phyloP scores from a whole-genome alignment of 2,888 invertebrate species.

The Lithodes maja region DNA sequence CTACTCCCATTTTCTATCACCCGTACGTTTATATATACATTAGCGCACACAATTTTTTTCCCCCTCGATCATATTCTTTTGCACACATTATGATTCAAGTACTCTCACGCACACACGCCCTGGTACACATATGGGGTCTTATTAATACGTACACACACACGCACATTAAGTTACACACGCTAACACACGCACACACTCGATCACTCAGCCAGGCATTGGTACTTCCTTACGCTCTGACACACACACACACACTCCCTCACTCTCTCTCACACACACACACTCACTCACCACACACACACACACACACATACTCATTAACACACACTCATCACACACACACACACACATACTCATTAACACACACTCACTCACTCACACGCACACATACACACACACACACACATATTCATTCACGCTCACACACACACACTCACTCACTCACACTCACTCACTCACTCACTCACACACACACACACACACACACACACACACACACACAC shows the following conservation, averaged over 20 bases:
- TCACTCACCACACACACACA: not conserved
- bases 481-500: too few relatives aligned
- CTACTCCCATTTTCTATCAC: not conserved
- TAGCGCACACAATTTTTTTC: not conserved
- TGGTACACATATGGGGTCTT: too few relatives aligned
- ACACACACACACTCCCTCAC: not conserved
- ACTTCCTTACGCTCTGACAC: not conserved
- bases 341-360: not conserved
- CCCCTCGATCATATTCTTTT: too few relatives aligned
- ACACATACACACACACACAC: not conserved
- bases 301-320: not conserved
- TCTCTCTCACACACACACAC: not conserved
- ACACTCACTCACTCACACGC: not conserved
- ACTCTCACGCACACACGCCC: too few relatives aligned
- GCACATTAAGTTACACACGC: not conserved
- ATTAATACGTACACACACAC: not conserved
- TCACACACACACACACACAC: too few relatives aligned
- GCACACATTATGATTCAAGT: too few relatives aligned
- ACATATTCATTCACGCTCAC: conserved; percentile 9
- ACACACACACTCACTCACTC: conserved; percentile 11
- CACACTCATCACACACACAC: not conserved
- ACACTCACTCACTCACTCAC: not conserved
- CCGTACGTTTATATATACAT: not conserved
- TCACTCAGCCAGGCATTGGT: not conserved
- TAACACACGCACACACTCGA: not conserved